These are phyloP conservation scores for Drosophila falleni DNA, from an alignment of 2,888 invertebrate species.

Conservation along the genomic window DNA sequence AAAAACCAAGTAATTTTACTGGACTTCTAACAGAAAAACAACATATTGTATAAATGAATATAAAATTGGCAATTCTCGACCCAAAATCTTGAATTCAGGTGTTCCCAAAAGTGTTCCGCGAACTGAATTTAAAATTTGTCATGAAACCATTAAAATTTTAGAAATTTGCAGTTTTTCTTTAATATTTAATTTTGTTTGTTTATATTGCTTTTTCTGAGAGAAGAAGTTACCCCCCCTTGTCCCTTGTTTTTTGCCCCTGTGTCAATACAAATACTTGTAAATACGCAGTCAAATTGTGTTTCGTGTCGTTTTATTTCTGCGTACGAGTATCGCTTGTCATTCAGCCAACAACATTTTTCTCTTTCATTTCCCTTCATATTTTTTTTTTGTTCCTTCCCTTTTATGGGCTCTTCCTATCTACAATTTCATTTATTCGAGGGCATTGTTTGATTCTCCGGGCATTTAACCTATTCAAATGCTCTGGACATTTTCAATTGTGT, in stretches of 20 bases:
- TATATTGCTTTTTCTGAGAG: no score
- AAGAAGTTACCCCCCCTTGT: not conserved
- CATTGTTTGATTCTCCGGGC: constrained; percentile 38
- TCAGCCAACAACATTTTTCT: constrained; percentile 37
- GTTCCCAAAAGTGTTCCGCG: no score
- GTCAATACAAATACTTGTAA: constrained; percentile 42
- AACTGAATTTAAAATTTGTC: no score
- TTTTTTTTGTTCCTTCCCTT: constrained; percentile 2
- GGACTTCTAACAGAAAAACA: no score
- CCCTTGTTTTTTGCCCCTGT: not conserved
- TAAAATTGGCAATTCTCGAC: no score
- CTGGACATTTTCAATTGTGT: constrained; percentile 37
- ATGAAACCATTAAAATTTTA: not conserved
- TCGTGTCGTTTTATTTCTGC: constrained; percentile 26
- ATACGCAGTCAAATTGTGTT: constrained; percentile 46
- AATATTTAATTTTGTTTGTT: no score
- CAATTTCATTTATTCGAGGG: constrained; percentile 44
- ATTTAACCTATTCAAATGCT: constrained; percentile 52
- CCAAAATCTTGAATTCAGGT: no score
- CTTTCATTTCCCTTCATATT: constrained; percentile 25
- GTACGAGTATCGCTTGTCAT: constrained; percentile 37
- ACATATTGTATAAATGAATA: no score
- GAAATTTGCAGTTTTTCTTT: not conserved
- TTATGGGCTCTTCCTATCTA: constrained; percentile 5
- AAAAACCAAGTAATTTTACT: no score